phyloP scores from a whole-genome alignment of 2,797 vertebrate species.

The Melanotaenia parkinsoni region DNA sequence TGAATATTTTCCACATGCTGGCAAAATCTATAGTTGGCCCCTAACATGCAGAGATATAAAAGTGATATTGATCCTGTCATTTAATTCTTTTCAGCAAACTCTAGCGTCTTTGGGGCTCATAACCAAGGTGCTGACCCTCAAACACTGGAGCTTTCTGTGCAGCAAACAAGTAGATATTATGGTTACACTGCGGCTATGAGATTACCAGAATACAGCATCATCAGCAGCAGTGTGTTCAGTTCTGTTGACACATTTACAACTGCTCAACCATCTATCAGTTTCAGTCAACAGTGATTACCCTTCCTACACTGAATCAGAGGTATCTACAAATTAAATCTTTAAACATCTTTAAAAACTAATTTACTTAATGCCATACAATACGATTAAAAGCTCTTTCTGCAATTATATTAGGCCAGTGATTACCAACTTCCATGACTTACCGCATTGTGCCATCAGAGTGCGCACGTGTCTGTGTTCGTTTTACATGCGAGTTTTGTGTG shows the following conservation, averaged over 20 bases:
- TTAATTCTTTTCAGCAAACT: not conserved
- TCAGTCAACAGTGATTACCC: slow-evolving; percentile 77
- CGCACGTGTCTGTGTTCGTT: slow-evolving; percentile 54
- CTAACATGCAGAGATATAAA: not conserved
- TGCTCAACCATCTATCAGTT: slow-evolving; percentile 69
- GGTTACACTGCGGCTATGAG: not conserved
- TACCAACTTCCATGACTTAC: slow-evolving; percentile 93
- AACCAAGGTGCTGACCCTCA: not conserved
- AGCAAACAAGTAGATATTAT: not conserved
- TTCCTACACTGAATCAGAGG: slow-evolving; percentile 72
- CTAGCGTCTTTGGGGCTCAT: not conserved
- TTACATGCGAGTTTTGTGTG: slow-evolving; percentile 18
- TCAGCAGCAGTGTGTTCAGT: slow-evolving; percentile 1
- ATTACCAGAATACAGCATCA: slow-evolving; percentile 17
- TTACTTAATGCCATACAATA: slow-evolving; percentile 91
- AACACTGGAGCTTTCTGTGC: not conserved
- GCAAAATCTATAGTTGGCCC: not conserved
- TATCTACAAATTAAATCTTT: slow-evolving; percentile 85
- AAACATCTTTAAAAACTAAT: slow-evolving; percentile 90
- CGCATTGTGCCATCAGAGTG: slow-evolving; percentile 72
- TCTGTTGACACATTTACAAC: slow-evolving; percentile 64
- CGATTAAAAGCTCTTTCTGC: slow-evolving; percentile 93
- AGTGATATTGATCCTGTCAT: not conserved
- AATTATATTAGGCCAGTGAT: slow-evolving; percentile 93
- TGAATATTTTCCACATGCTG: not conserved